Base-by-base conservation (phyloP, 2,888 invertebrate species). In the Pseudoips prasinana region DNA sequence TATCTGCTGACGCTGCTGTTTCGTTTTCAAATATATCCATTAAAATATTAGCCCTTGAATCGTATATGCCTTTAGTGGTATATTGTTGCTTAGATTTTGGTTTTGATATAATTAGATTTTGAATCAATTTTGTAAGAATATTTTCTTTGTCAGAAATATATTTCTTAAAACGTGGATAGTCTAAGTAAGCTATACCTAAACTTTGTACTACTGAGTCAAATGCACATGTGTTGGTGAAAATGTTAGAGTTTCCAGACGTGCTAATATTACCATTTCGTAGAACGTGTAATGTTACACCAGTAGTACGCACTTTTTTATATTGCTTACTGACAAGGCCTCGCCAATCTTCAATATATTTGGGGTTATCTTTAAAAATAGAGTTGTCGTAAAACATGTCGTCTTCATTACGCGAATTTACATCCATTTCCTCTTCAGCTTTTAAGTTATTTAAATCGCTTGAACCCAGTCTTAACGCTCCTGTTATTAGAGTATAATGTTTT, bases 341-440 rank as follows among this genome's bases (percentile, higher is more conserved):
- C 33, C 38, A 38, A 25, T 38, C 29, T 28, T 38, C 33, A 22
- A 33, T 32, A 25, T 28, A 25, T 7, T 28, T 38, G 10, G 38
- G 38, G 24, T 38, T 29, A 25, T 33, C 25, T 25, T 14, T 29
- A 32, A 38, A 32, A 28, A 38, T 33, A 14, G 38, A 38, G 24
- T 38, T 38, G 20, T 33, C 33, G 25, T 35, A 26, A 30, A 34
- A 25, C 10, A 22, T 10, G 17, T 30, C 24, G 24, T 30, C 30
- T 24, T 30, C 24, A 23, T 30, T 26, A 11, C 20, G 19, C 19
- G 25, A 25, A 32, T 25, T 22, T 14, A 25, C 25, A 10, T 33
- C 25, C 8, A 25, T 25, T 10, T 26, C 22, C 33, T 33, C 14
- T 25, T 33, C 9, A 19, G 19, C 26, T 34, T 33, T 24, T 17